Percentiles rank a stretch among this genome's conserved stretches.
Evolutionary conservation across 1,140 invertebrate genomes (phyloP).

Genomic region (Diachasmimorpha longicaudata): DNA sequence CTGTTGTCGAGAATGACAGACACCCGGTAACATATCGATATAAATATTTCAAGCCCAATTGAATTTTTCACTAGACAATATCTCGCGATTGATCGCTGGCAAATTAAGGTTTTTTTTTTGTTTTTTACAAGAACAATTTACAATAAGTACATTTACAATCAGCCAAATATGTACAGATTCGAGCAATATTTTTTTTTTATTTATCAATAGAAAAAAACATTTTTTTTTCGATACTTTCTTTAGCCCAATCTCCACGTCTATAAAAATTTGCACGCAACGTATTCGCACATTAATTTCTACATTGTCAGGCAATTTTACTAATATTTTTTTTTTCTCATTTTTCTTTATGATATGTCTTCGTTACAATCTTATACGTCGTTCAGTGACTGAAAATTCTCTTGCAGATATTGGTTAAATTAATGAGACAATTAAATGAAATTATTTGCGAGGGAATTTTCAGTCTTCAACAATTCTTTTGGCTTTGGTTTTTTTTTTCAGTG

Average conservation of each 20-base stretch:
- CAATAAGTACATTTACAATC: constrained; percentile 45
- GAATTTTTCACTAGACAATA: constrained; percentile 27
- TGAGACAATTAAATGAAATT: background rate
- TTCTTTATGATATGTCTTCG: constrained; percentile 59
- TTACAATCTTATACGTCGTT: constrained; percentile 55
- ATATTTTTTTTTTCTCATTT: constrained; percentile 45
- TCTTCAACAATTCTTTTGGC: constrained; percentile 61
- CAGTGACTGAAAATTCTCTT: constrained; percentile 52
- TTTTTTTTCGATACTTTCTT: background rate
- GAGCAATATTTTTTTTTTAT: constrained; percentile 18
- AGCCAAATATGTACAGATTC: constrained; percentile 34
- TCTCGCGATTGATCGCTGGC: background rate
- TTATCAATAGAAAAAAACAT: background rate
- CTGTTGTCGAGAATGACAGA: background rate
- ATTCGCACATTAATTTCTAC: constrained; percentile 58
- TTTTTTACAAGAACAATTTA: constrained; percentile 48
- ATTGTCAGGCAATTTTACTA: constrained; percentile 60
- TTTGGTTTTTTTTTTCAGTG: constrained; percentile 40
- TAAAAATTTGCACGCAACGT: constrained; percentile 54
- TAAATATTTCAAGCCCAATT: constrained; percentile 30
- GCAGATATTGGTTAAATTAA: constrained; percentile 35
- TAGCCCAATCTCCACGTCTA: background rate
- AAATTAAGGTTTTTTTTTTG: constrained; percentile 12
- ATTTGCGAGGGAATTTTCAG: constrained; percentile 49
- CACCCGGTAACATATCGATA: constrained; percentile 22